These are phyloP conservation scores for Bombyx mori DNA, from an alignment of 1,140 invertebrate species.

Conservation along the genomic window DNA sequence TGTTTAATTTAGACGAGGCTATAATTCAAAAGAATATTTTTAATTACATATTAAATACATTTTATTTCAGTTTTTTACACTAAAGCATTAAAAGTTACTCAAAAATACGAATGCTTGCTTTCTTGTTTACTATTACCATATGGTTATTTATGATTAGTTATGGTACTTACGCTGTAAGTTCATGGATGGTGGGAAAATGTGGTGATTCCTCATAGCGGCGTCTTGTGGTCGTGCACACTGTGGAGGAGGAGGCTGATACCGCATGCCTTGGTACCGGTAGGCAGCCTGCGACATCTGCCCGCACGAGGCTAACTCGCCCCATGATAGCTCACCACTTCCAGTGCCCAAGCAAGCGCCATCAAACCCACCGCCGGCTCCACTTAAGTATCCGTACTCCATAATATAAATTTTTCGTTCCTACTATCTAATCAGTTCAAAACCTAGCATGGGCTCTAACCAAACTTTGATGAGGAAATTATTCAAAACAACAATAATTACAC, in stretches of 20 bases:
- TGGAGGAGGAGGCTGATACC: constrained; percentile 61
- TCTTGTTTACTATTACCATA: too few relatives aligned
- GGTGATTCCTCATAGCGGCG: constrained; percentile 59
- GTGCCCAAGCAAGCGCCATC: constrained; percentile 53
- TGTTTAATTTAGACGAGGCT: background rate
- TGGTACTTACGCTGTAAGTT: constrained; percentile 68
- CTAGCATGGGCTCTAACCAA: constrained; percentile 31
- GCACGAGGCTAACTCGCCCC: constrained; percentile 87
- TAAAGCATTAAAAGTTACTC: background rate
- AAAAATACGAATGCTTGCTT: too few relatives aligned
- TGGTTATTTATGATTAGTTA: background rate
- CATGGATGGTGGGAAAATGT: constrained; percentile 68
- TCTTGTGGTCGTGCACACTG: constrained; percentile 65
- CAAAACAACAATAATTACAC: constrained; percentile 14
- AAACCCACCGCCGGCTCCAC: constrained; percentile 60
- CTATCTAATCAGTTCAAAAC: constrained; percentile 31
- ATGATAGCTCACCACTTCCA: constrained; percentile 70
- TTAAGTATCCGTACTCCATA: constrained; percentile 70
- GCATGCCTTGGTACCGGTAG: constrained; percentile 77
- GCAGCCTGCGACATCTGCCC: constrained; percentile 88
- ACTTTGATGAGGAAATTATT: constrained; percentile 11
- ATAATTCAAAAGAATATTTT: background rate
- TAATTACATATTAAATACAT: background rate
- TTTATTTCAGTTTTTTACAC: background rate
- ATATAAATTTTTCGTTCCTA: constrained; percentile 9